Base-by-base conservation (phyloP, 1,140 invertebrate species). In the Lasaia peninsularis region DNA sequence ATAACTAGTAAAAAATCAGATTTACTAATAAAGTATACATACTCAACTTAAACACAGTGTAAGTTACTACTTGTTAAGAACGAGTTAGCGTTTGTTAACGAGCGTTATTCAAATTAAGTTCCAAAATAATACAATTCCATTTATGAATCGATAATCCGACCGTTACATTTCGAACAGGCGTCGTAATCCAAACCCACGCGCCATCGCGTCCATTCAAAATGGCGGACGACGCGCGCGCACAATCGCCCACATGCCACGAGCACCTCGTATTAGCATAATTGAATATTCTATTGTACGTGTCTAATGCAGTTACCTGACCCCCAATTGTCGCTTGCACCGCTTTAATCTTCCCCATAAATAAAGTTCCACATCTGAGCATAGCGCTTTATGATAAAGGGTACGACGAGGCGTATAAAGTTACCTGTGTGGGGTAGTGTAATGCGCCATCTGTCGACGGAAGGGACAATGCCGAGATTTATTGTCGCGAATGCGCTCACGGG, bases 251-350 rank as follows among this genome's bases (percentile, higher is more conserved):
- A 75, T 74, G 73, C 61, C 69, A 54, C 55, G 58, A 53, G 54
- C 63, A 64, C 58, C 65, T 55, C 67, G 60, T 70, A 82, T 86
- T 83, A 80, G 63, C 80, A 84, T 86, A 86, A 82, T 83, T 78
- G 69, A 83, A 80, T 79, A 80, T 80, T 78, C 73, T 67, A 86
- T 86, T 86, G 82, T 84, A 71, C 80, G 79, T 73, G 69, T 69
- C 70, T 82, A 86, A 86, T 86, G 75, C 75, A 76, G 64, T 81
- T 79, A 80, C 69, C 75, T 75, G 65, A 71, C 56, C 62, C 48
- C 58, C 57, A 59, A 52, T 53, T 60, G 71, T 69, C 75, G 71
- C 73, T 78, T 67, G 50, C 58, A 66, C 48, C 61, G 73, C 74
- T 80, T 60, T 63, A 52, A 60, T 51, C 51, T 48, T 10, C 20